Percentiles rank a stretch among this genome's conserved stretches.
phyloP scores from a whole-genome alignment of 2,113 vertebrate genomes.

The Daphoenositta chrysoptera region DNA sequence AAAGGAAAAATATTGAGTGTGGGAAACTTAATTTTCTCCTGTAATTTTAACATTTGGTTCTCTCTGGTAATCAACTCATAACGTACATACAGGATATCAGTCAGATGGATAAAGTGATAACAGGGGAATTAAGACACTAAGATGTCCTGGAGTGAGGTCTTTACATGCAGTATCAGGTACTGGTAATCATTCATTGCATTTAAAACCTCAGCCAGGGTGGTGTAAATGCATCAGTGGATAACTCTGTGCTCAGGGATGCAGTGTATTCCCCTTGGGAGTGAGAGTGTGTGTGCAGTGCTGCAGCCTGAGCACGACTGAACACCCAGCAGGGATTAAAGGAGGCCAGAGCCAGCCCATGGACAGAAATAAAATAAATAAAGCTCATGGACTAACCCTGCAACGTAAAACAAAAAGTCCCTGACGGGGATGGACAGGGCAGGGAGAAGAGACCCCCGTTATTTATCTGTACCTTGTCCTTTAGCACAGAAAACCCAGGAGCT shows the following conservation, averaged over 20 bases:
- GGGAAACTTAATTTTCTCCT: not conserved
- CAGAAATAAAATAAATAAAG: not conserved
- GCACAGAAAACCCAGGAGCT: not conserved
- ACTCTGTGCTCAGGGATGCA: not conserved
- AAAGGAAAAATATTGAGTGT: not conserved
- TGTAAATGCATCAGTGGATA: not conserved
- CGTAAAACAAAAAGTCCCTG: not conserved
- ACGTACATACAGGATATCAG: accelerated
- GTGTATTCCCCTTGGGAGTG: not conserved
- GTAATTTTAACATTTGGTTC: not conserved
- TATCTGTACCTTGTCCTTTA: not conserved
- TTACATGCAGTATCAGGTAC: not conserved
- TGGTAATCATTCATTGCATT: not conserved
- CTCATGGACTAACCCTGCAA: not conserved
- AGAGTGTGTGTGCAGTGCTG: not conserved
- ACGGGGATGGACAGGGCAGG: not conserved
- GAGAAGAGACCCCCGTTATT: not conserved
- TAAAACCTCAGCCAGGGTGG: not conserved
- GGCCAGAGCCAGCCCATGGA: not conserved
- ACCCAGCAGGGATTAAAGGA: not conserved
- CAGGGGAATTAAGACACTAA: not conserved
- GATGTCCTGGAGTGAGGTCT: not conserved
- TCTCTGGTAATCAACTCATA: not conserved
- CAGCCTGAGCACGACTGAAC: not conserved
- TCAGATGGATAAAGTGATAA: not conserved